A percentile compares a stretch with the other conserved stretches of the same genome.
phyloP scores from a whole-genome alignment of 1,140 invertebrate species.

The Cheumatopsyche charites region DNA sequence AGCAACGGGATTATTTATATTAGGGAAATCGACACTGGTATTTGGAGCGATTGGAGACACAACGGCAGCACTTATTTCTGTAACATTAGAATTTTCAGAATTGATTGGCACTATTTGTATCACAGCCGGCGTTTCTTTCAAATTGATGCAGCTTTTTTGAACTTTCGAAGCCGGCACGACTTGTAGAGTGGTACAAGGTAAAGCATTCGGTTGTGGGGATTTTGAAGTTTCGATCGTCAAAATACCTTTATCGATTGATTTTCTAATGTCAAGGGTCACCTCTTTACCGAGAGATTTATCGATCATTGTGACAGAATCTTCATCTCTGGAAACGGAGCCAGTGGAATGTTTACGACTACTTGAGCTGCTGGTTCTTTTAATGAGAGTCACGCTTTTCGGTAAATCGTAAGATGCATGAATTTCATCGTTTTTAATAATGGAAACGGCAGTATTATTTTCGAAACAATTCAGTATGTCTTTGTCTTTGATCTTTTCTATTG shows the following conservation, averaged over 20 bases:
- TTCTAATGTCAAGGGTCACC: constrained; percentile 60
- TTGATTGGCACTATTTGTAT: background rate
- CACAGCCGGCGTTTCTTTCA: constrained; percentile 21
- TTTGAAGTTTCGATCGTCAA: constrained; percentile 32
- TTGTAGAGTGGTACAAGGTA: constrained; percentile 12
- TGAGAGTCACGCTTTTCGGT: constrained; percentile 59
- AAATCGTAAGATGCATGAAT: constrained; percentile 57
- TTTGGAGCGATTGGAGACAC: background rate
- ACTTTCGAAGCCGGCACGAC: constrained; percentile 35
- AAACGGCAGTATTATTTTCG: constrained; percentile 61
- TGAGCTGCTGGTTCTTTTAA: constrained; percentile 57
- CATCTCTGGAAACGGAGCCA: constrained; percentile 57
- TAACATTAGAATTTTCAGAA: background rate
- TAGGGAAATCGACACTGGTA: too few relatives aligned
- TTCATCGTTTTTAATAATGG: constrained; percentile 60
- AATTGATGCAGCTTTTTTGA: constrained; percentile 7
- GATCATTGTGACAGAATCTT: constrained; percentile 58
- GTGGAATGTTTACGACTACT: constrained; percentile 58
- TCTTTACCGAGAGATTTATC: constrained; percentile 60
- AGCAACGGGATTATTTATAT: background rate
- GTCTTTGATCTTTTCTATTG: constrained; percentile 56
- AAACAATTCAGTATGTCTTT: constrained; percentile 61
- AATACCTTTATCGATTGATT: constrained; percentile 58
- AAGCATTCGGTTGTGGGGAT: constrained; percentile 22
- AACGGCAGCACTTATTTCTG: background rate